phyloP scores from a whole-genome alignment of 1,140 invertebrate genomes.

The Megalonaias nervosa region DNA sequence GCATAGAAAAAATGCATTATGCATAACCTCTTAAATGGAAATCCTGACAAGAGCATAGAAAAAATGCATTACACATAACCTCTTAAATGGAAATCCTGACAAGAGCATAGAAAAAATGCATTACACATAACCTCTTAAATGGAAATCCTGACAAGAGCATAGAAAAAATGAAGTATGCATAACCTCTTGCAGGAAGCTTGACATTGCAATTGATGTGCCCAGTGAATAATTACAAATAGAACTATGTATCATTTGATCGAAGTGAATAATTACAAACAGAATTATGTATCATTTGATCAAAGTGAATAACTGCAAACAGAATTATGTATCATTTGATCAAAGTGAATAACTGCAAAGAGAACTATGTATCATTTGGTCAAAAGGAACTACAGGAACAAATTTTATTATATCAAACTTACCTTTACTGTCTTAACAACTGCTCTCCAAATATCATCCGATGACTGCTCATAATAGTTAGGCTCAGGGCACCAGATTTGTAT shows the following conservation, averaged over 20 bases:
- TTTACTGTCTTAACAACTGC: slow-evolving; percentile 80
- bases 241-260: neutral
- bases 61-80: too few species aligned
- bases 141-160: too few species aligned
- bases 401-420: slow-evolving; percentile 72
- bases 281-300: neutral
- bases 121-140: too few species aligned
- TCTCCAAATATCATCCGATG: slow-evolving; percentile 92
- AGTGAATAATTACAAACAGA: neutral
- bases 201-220: too few species aligned
- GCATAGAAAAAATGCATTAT: too few species aligned
- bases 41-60: too few species aligned
- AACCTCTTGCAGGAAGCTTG: too few species aligned
- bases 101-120: too few species aligned
- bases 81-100: too few species aligned
- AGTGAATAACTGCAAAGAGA: neutral
- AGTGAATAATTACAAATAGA: neutral
- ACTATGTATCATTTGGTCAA: neutral
- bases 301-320: neutral
- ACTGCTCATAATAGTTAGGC: slow-evolving; percentile 90
- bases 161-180: too few species aligned
- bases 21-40: too few species aligned
- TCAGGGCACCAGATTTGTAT: slow-evolving; percentile 86
- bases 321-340: neutral
- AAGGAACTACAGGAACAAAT: neutral